Conservation (phyloP, 2,113 vertebrate genomes). For the Periophthalmodon schlosseri region DNA sequence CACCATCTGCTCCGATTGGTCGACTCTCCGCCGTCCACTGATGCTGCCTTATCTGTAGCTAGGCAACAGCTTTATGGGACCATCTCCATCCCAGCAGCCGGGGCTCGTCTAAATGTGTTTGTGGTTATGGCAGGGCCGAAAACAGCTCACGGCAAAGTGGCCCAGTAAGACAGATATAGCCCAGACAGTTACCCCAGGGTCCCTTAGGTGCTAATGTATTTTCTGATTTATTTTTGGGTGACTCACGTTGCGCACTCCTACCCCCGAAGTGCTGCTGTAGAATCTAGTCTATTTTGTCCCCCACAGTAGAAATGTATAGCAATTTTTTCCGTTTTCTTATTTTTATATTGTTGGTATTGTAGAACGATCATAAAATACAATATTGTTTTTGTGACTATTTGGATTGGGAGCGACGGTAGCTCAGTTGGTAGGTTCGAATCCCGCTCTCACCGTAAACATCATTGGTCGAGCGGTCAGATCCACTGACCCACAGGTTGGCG, state of each 20-base stretch:
- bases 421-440: no score
- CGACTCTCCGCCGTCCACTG: conserved; percentile 18
- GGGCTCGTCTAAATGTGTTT: conserved; percentile 14
- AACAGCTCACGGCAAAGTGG: conserved; percentile 26
- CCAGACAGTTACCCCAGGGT: conserved; percentile 13
- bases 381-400: no score
- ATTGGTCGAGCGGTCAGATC: no score
- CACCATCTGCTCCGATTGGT: conserved; percentile 57
- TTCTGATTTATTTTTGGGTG: conserved; percentile 12
- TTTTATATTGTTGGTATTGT: background rate
- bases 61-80: conserved; percentile 69
- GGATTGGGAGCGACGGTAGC: no score
- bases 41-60: conserved; percentile 75
- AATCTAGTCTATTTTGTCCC: background rate
- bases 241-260: conserved; percentile 22
- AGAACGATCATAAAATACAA: background rate
- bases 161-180: conserved; percentile 45
- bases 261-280: background rate
- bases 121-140: conserved; percentile 26
- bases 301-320: background rate
- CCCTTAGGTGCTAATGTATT: conserved; percentile 26
- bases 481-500: no score
- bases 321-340: background rate
- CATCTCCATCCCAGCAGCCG: conserved; percentile 40
- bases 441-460: no score